Evolutionary conservation across 2,113 vertebrate species (phyloP).

Genomic region (Prunella himalayana): DNA sequence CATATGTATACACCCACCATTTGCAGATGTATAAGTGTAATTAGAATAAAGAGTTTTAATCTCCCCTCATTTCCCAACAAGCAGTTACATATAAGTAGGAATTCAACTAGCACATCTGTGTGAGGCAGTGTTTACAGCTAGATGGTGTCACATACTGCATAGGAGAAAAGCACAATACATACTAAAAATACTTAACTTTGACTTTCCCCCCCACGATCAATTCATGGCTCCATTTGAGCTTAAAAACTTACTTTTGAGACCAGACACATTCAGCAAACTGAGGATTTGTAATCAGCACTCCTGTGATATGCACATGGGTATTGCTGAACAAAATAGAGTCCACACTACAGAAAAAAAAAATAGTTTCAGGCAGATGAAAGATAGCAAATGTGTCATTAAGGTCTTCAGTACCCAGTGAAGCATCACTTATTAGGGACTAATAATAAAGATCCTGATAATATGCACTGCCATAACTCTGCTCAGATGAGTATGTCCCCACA

Average conservation of each 20-base stretch:
- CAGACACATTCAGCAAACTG: neutral
- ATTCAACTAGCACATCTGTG: neutral
- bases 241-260: neutral
- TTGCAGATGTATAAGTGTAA: neutral
- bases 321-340: neutral
- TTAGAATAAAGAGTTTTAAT: neutral
- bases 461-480: neutral
- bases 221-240: neutral
- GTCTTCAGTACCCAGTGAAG: neutral
- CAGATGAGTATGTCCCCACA: neutral
- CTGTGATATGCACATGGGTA: neutral
- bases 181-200: neutral
- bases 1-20: fast-evolving
- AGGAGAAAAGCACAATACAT: neutral
- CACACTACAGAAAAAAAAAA: neutral
- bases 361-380: neutral
- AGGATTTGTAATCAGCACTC: neutral
- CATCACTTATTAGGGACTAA: neutral
- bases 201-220: neutral
- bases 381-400: neutral
- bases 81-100: neutral
- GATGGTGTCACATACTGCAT: neutral
- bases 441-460: neutral
- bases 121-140: neutral
- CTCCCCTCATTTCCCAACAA: neutral